Base-by-base conservation (phyloP, 1,140 invertebrate species). In the Asbolus verrucosus region DNA sequence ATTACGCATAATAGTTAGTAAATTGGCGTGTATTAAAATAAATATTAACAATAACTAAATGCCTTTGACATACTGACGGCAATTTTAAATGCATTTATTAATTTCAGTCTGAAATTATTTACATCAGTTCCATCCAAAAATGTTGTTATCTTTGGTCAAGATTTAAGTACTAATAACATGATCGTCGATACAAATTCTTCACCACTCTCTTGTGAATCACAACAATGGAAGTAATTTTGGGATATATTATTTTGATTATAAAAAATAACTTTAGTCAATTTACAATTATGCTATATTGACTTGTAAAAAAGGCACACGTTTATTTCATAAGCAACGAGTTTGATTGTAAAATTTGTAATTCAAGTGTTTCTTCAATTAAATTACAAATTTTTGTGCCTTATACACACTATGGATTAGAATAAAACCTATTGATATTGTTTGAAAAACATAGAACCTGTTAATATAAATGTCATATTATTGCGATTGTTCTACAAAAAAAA, bases 131-230 rank as follows among this genome's bases (percentile, higher is more conserved):
- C 61, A 19, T 27, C 39, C 18, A 65, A 65, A 65, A 61, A 59
- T 21, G 18, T 63, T 46, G 39, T 65, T 41, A 27, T 65, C 62
- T 65, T 65, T 65, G 62, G 62, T 65, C 62, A 65, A 24, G 2
- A 30, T 4, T 65, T 30, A 65, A 65, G 21, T 27, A 39, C 21
- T 65, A 41, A 31, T 11, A 46, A 30, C 30, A 14, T 65, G 16
- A 16, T 14, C 19, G 14, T 46, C 15, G 15, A 14, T 8, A 19
- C 0, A 46, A 46, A 36, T 36, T 36, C n/a, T 36, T 6, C 11
- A 46, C 41, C 21, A 13, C 11, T n/a, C n/a, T n/a, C n/a, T 1
- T 1, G 39, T 54, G 9, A 11, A 13, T 54, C 6, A 54, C 46
- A 54, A 24, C 6, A 50, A 14, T 41, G 39, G 13, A 41, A 14